Conservation (phyloP, 2,797 vertebrate genomes). For the Onychomys leucogaster region DNA sequence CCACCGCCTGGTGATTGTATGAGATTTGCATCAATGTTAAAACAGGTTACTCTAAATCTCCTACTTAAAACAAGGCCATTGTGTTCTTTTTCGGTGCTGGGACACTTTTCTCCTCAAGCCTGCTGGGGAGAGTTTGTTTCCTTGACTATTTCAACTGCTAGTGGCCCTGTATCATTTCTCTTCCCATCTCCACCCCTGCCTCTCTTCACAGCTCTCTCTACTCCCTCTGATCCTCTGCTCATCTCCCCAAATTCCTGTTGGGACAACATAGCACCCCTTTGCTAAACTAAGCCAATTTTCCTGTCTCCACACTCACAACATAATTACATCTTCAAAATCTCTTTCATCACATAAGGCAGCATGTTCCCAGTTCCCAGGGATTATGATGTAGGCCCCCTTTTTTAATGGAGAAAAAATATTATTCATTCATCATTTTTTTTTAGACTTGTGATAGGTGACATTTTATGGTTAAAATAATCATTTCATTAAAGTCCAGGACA, state of each 20-base stretch:
- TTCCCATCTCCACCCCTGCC: background rate
- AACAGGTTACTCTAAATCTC: background rate
- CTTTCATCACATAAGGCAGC: background rate
- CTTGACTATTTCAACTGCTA: background rate
- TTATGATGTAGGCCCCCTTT: background rate
- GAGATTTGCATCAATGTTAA: background rate
- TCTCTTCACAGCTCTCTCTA: background rate
- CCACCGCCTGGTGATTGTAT: background rate
- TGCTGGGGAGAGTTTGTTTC: background rate
- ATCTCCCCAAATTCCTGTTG: background rate
- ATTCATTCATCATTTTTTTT: background rate
- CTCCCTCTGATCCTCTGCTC: background rate
- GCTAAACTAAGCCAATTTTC: background rate
- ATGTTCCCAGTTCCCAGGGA: background rate
- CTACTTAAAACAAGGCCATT: background rate
- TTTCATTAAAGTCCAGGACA: background rate
- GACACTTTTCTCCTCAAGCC: background rate
- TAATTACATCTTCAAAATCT: background rate
- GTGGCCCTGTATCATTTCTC: background rate
- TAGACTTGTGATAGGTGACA: background rate
- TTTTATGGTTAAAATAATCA: constrained; percentile 10
- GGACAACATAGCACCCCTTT: background rate
- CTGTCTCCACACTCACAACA: background rate
- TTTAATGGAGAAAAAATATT: background rate
- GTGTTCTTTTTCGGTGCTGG: background rate